A percentile compares a stretch with the other conserved stretches of the same genome.
Evolutionary conservation across 2,113 vertebrate genomes (phyloP).

Genomic region (Poicephalus gulielmi): DNA sequence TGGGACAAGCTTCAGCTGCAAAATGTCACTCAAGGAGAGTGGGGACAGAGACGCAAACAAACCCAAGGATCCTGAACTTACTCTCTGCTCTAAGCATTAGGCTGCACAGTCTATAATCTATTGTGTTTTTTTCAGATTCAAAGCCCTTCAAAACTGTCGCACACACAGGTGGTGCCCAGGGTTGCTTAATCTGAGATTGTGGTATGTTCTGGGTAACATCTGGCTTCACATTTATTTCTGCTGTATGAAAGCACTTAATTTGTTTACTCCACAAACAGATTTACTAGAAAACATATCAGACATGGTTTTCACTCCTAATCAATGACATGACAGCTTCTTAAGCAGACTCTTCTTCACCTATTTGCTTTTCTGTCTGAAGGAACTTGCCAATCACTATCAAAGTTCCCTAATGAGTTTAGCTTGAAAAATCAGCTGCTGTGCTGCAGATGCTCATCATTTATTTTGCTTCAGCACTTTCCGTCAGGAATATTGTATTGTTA

Average conservation of each 20-base stretch:
- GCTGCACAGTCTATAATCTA: background rate
- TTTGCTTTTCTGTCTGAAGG: background rate
- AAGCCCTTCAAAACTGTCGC: background rate
- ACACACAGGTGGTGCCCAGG: background rate
- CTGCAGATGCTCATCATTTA: slow-evolving; percentile 4
- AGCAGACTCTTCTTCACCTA: slow-evolving; percentile 6
- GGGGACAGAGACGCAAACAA: background rate
- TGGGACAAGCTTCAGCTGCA: background rate
- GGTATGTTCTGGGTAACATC: background rate
- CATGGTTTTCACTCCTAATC: slow-evolving; percentile 51
- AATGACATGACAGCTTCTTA: background rate
- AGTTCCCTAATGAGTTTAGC: slow-evolving; percentile 39
- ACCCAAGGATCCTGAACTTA: background rate
- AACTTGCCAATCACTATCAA: slow-evolving; percentile 47
- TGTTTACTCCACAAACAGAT: slow-evolving; percentile 38
- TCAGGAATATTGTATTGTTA: background rate
- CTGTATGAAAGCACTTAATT: background rate
- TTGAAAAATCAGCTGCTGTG: background rate
- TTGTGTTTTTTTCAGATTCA: background rate
- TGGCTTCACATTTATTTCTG: background rate
- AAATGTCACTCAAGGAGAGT: background rate
- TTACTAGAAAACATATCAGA: slow-evolving; percentile 50
- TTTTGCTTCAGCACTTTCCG: background rate
- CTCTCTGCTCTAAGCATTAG: background rate
- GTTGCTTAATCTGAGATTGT: background rate